These are phyloP conservation scores for Paralvinella palmiformis DNA, from an alignment of 1,140 invertebrate species.

Conservation along the genomic window DNA sequence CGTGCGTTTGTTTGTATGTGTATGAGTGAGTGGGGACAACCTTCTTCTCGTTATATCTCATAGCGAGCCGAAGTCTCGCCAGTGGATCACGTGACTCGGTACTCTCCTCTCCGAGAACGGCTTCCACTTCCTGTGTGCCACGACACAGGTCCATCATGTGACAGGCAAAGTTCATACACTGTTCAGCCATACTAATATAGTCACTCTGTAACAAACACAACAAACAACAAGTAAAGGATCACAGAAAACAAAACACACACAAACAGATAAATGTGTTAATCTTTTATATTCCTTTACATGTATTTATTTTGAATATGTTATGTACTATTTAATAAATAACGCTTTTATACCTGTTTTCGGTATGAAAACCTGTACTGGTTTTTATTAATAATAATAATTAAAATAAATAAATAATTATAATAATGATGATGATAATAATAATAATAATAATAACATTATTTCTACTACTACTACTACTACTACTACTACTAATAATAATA, in stretches of 20 bases:
- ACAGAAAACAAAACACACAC: background rate
- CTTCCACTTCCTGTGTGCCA: conserved; percentile 20
- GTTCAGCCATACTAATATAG: conserved; percentile 9
- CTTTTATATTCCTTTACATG: background rate
- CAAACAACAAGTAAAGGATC: background rate
- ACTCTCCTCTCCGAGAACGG: conserved; percentile 17
- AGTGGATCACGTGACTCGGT: conserved; percentile 15
- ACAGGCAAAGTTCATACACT: conserved; percentile 20
- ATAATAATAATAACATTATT: no score
- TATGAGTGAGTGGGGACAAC: background rate
- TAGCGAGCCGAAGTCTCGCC: conserved; percentile 18
- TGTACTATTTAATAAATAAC: background rate
- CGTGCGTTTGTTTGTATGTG: background rate
- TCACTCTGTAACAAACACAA: conserved; percentile 11
- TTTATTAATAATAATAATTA: background rate
- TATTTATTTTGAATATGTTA: background rate
- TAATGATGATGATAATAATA: background rate
- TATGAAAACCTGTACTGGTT: background rate
- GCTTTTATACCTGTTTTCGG: background rate
- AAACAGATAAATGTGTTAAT: background rate
- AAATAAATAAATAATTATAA: background rate
- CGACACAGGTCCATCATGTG: conserved; percentile 19
- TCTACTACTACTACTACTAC: no score
- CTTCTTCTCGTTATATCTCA: conserved; percentile 21
- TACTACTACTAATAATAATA: no score